These are phyloP conservation scores for Erpornis zantholeuca DNA, from an alignment of 2,113 vertebrate genomes.

Conservation along the genomic window DNA sequence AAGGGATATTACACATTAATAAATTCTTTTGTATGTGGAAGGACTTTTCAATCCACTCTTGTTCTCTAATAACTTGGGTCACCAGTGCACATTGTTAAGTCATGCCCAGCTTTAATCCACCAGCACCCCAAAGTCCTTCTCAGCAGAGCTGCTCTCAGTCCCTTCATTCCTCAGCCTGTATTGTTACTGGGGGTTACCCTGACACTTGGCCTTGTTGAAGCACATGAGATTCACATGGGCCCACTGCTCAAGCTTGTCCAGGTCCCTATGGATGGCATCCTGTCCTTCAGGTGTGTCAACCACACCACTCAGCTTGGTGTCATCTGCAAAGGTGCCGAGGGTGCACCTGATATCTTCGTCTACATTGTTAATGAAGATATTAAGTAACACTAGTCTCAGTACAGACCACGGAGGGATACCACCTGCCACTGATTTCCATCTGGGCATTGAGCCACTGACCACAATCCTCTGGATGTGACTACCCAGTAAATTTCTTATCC, in stretches of 20 bases:
- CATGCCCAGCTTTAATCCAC: background rate
- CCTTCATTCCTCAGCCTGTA: background rate
- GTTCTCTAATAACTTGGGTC: background rate
- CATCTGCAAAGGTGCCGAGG: background rate
- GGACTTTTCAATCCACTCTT: background rate
- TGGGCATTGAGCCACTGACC: background rate
- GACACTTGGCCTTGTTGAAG: background rate
- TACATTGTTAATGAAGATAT: background rate
- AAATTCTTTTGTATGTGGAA: background rate
- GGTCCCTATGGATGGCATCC: background rate
- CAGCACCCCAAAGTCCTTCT: background rate
- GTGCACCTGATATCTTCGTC: rapidly evolving
- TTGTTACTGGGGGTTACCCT: background rate
- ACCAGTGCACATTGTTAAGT: background rate
- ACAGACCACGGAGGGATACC: background rate
- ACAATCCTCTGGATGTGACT: background rate
- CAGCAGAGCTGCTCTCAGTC: background rate
- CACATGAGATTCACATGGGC: background rate
- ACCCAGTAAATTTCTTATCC: background rate
- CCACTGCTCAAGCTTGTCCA: background rate
- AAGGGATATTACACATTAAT: background rate
- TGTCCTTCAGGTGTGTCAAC: background rate
- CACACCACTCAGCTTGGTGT: background rate
- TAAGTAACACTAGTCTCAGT: background rate
- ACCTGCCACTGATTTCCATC: background rate